Conservation (phyloP, 2,888 invertebrate genomes). For the Chrysolina haemoptera region DNA sequence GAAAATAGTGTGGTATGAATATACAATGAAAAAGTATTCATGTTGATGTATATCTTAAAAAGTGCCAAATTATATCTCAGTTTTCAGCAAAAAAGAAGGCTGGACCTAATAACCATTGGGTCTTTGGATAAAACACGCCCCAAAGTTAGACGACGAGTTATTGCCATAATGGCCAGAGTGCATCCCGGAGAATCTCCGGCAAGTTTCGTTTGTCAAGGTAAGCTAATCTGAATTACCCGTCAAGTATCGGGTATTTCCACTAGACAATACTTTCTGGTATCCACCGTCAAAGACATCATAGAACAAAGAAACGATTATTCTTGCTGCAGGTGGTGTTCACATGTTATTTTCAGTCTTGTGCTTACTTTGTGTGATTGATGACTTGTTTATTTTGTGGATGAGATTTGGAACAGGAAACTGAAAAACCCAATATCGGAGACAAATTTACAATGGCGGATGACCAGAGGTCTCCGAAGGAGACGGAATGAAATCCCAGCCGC, state of each 20-base stretch:
- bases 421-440: too few relatives aligned
- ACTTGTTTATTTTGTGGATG: too few relatives aligned
- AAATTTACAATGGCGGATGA: too few relatives aligned
- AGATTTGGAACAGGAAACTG: too few relatives aligned
- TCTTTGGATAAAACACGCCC: conserved; percentile 68
- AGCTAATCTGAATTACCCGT: conserved; percentile 1
- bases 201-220: conserved; percentile 94
- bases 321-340: too few relatives aligned
- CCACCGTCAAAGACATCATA: too few relatives aligned
- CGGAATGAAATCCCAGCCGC: too few relatives aligned
- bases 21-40: conserved; percentile 13
- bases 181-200: conserved; percentile 97
- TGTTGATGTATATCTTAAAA: conserved; percentile 15
- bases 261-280: too few relatives aligned
- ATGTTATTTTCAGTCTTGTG: too few relatives aligned
- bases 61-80: conserved; percentile 28
- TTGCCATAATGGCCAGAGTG: conserved; percentile 89
- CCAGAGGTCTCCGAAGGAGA: too few relatives aligned
- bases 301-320: too few relatives aligned
- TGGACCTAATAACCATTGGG: conserved; percentile 91
- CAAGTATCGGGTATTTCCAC: background rate
- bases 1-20: conserved; percentile 76
- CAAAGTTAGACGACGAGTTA: conserved; percentile 78
- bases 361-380: too few relatives aligned
- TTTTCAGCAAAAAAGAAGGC: conserved; percentile 89